These are phyloP conservation scores for Tinea pellionella DNA, from an alignment of 2,888 invertebrate genomes.

Conservation along the genomic window DNA sequence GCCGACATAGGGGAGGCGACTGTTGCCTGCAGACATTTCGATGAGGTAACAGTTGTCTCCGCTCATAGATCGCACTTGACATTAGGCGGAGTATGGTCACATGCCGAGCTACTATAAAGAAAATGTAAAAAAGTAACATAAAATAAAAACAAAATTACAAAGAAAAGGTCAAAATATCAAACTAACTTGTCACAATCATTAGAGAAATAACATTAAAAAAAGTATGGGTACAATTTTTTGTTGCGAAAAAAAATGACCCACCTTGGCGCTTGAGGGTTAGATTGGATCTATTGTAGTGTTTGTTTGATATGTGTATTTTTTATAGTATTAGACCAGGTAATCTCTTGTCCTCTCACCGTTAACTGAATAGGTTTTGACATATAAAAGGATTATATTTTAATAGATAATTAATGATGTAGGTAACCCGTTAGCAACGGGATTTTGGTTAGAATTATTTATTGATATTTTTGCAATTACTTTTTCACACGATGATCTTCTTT, in stretches of 20 bases:
- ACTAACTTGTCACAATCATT: not conserved
- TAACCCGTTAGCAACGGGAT: slow-evolving; percentile 3
- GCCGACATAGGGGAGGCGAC: too few relatives aligned
- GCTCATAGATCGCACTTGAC: too few relatives aligned
- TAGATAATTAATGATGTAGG: slow-evolving; percentile 66
- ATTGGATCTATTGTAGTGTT: slow-evolving; percentile 36
- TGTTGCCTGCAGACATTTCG: too few relatives aligned
- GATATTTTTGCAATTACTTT: not conserved
- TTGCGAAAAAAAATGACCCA: slow-evolving; percentile 21
- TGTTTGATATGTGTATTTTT: slow-evolving; percentile 48
- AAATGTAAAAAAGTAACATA: not conserved
- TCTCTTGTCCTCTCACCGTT: slow-evolving; percentile 52
- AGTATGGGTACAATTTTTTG: not conserved
- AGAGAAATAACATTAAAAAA: not conserved
- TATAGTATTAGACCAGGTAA: slow-evolving; percentile 61
- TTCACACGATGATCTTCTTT: not conserved
- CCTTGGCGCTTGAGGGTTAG: slow-evolving; percentile 38
- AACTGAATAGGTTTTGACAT: slow-evolving; percentile 55
- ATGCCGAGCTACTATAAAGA: too few relatives aligned
- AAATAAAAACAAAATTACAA: not conserved
- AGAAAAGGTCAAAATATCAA: not conserved
- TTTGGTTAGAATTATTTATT: not conserved
- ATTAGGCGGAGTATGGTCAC: too few relatives aligned
- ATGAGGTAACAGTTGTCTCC: too few relatives aligned
- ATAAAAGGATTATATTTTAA: slow-evolving; percentile 65